Evolutionary conservation across 2,797 vertebrate genomes (phyloP), one percentile per base, ranked within the genome.

Genomic region (Rhinatrema bivittatum): DNA sequence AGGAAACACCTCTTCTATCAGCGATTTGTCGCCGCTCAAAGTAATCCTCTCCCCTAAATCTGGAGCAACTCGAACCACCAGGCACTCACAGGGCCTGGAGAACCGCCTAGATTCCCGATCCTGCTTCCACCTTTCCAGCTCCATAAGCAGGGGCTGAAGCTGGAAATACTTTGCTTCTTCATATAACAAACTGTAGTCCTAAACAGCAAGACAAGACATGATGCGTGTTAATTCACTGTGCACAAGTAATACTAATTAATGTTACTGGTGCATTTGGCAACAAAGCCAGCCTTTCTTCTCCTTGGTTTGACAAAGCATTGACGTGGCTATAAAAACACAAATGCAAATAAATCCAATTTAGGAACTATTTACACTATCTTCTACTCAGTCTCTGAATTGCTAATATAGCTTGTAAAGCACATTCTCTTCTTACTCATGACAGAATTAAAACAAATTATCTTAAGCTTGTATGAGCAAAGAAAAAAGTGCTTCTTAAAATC

Each of bases 151-250:
- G 17, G 94, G 94, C 79, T 97, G 93, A 60, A 98, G 87, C 73
- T 98, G 94, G 72, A 97, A 98, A 59, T 97, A 98, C n/a, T 91
- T 90, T 7, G 94, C 94, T 70, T 98, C 94, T 87, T 98, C 94
- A 32, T 90, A 98, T 68, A 98, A 69, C 68, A 97, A 84, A 59
- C 88, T 95, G 72, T 92, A 98, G 72, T 98, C 94, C 94, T 98
- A 65, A 39, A 67, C n/a, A n/a, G n/a, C n/a, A n/a, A 64, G 44
- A 9, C 18, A 15, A 15, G 5, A 29, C 10, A 20, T 10, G 25
- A 62, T 35, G 59, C 11, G 10, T n/a, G n/a, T n/a, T 5, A 25
- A 14, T 25, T 66, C 37, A 60, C 34, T 46, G 50, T 26, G 42
- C 37, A 43, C 45, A 55, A 4, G 32, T 46, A 36, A 30, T n/a